A percentile compares a stretch with the other conserved stretches of the same genome.
Conservation (phyloP, 2,888 invertebrate genomes). For the Iphiclides podalirius region DNA sequence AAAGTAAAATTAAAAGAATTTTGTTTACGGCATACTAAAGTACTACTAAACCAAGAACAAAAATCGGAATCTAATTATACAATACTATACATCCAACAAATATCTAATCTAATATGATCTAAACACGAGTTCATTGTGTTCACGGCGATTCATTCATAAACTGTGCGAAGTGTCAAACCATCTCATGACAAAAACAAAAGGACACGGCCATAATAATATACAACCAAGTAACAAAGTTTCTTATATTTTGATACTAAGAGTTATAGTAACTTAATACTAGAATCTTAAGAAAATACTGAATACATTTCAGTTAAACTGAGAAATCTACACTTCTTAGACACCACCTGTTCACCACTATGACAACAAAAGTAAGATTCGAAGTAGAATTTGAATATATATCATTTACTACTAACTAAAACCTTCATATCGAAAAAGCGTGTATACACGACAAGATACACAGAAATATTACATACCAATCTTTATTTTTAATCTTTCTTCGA, state of each 20-base stretch:
- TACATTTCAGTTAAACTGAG: slow-evolving; percentile 8
- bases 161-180: slow-evolving; percentile 69
- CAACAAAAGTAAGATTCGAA: slow-evolving; percentile 45
- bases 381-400: slow-evolving; percentile 5
- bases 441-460: slow-evolving; percentile 22
- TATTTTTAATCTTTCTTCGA: slow-evolving; percentile 95
- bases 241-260: slow-evolving; percentile 18
- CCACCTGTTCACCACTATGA: slow-evolving; percentile 75
- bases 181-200: slow-evolving; percentile 63
- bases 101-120: slow-evolving; percentile 63
- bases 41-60: too few relatives aligned
- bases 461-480: slow-evolving; percentile 90
- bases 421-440: background rate
- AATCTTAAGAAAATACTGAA: slow-evolving; percentile 34
- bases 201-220: slow-evolving; percentile 37
- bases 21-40: too few relatives aligned
- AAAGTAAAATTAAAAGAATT: too few relatives aligned
- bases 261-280: slow-evolving; percentile 19
- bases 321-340: slow-evolving; percentile 42
- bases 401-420: slow-evolving; percentile 1
- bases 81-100: slow-evolving; percentile 38
- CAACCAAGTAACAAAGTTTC: slow-evolving; percentile 29
- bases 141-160: slow-evolving; percentile 73
- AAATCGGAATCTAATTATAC: slow-evolving; percentile 25
- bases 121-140: slow-evolving; percentile 65